Conservation (phyloP, 2,797 vertebrate genomes). For the Helarctos malayanus region DNA sequence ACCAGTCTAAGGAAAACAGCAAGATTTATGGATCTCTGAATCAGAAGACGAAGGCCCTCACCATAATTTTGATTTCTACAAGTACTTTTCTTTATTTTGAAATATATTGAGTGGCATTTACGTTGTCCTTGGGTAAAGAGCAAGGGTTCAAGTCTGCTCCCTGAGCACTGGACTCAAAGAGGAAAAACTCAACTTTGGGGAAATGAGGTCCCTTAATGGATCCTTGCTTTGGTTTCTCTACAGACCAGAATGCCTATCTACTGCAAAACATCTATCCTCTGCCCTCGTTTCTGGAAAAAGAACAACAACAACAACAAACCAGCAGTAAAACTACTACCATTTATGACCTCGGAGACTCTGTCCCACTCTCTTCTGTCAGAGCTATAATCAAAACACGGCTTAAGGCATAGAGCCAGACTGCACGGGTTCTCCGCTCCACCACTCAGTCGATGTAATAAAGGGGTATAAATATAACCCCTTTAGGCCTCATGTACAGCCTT, state of each 20-base stretch:
- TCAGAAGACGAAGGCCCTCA: constrained; percentile 27
- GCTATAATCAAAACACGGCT: not conserved
- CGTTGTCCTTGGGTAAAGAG: not conserved
- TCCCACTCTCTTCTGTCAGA: not conserved
- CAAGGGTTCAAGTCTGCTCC: not conserved
- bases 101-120: not conserved
- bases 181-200: not conserved
- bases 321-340: not conserved
- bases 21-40: not conserved
- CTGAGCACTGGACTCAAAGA: not conserved
- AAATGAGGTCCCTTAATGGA: not conserved
- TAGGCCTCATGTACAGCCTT: not conserved
- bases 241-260: not conserved
- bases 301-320: not conserved
- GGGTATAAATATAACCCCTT: not conserved
- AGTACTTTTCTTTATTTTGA: constrained; percentile 27
- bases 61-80: not conserved
- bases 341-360: constrained; percentile 35
- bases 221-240: not conserved
- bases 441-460: not conserved
- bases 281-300: not conserved
- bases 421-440: not conserved
- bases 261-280: not conserved
- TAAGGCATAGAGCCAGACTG: not conserved
- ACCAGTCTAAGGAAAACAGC: not conserved